Percentiles rank a stretch among this genome's conserved stretches.
Evolutionary conservation across 2,113 vertebrate genomes (phyloP).

Genomic region (Isurus oxyrinchus): DNA sequence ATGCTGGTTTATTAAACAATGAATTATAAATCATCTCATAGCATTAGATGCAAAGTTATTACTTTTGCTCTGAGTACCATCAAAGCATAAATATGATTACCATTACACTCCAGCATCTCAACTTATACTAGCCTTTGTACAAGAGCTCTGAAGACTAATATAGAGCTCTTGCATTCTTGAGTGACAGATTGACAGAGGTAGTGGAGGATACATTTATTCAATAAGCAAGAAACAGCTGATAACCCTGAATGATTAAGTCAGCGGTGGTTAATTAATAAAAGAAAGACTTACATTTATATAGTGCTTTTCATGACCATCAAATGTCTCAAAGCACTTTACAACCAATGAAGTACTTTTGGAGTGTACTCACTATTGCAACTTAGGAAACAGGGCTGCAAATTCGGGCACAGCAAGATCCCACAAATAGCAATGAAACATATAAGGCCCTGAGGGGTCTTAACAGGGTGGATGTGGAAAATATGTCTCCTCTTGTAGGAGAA

Average conservation of each 20-base stretch:
- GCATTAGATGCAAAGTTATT: not conserved
- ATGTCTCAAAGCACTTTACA: not conserved
- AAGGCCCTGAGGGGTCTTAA: no score
- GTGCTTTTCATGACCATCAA: not conserved
- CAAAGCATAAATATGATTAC: not conserved
- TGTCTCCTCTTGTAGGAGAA: no score
- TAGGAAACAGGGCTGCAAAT: not conserved
- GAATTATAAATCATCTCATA: slow-evolving; percentile 16
- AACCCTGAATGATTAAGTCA: not conserved
- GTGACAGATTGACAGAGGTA: not conserved
- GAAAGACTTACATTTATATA: not conserved
- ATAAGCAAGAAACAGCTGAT: not conserved
- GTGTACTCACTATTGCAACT: not conserved
- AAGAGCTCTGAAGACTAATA: not conserved
- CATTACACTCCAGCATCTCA: not conserved
- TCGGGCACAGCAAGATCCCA: not conserved
- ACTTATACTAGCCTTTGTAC: not conserved
- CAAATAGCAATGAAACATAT: not conserved
- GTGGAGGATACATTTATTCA: not conserved
- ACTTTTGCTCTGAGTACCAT: not conserved
- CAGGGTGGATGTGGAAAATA: no score
- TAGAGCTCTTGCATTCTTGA: not conserved
- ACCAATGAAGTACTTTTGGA: no score
- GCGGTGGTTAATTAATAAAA: not conserved
- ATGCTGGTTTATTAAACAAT: not conserved